Percentiles rank a stretch among this genome's conserved stretches.
Evolutionary conservation across 2,888 invertebrate species (phyloP).

Genomic region (Smittia sp.): DNA sequence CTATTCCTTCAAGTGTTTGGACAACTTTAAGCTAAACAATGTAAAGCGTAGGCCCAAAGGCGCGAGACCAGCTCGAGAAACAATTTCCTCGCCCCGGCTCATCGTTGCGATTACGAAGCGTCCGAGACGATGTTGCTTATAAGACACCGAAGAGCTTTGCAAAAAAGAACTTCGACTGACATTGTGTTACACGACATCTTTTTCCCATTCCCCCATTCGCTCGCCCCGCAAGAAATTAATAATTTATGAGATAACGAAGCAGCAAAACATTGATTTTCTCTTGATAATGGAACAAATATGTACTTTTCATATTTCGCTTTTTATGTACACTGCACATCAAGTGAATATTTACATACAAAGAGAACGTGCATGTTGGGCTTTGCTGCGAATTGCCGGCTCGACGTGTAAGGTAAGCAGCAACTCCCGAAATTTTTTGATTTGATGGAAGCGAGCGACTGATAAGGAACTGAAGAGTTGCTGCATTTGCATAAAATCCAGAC

Average conservation of each 20-base stretch:
- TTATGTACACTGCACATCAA: not conserved
- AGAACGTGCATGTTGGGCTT: not conserved
- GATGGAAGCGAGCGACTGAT: slow-evolving; percentile 5
- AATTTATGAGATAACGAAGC: slow-evolving; percentile 37
- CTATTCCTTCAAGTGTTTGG: not conserved
- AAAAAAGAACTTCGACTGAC: not conserved
- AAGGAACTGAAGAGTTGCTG: slow-evolving; percentile 34
- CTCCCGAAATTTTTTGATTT: slow-evolving; percentile 1
- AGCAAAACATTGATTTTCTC: slow-evolving; percentile 29
- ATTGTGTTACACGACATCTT: not conserved
- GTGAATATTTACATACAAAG: slow-evolving; percentile 36
- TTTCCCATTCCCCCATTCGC: slow-evolving; percentile 10
- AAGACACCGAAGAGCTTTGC: not conserved
- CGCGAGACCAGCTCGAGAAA: not conserved
- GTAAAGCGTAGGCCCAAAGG: not conserved
- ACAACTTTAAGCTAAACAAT: not conserved
- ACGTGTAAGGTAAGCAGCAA: not conserved
- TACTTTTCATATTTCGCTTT: slow-evolving; percentile 19
- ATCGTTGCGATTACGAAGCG: not conserved
- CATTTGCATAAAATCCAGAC: slow-evolving; percentile 1
- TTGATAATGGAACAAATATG: slow-evolving; percentile 38
- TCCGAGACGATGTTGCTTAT: not conserved
- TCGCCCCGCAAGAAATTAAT: slow-evolving; percentile 28
- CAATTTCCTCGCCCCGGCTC: too few species aligned
- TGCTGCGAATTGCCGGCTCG: not conserved